phyloP scores from a whole-genome alignment of 1,140 invertebrate genomes.

The Anagrus nilaparvatae region DNA sequence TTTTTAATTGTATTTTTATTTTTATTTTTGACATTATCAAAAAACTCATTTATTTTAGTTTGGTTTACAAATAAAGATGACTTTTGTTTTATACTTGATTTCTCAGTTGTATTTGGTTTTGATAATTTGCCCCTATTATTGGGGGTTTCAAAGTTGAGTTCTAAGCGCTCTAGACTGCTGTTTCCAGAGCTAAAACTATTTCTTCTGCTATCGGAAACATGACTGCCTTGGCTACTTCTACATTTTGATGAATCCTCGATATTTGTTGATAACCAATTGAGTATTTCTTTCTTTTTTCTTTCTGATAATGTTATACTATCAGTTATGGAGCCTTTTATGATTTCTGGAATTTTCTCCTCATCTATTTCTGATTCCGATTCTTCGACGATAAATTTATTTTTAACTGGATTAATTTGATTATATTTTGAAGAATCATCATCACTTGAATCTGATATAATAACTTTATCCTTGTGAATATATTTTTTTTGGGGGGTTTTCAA shows the following conservation, averaged over 20 bases:
- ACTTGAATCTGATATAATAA: conserved; percentile 9
- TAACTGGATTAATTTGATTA: background rate
- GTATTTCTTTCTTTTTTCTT: conserved; percentile 31
- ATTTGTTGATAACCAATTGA: conserved; percentile 32
- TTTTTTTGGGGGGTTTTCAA: background rate
- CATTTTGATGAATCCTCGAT: conserved; percentile 19
- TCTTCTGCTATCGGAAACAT: conserved; percentile 22
- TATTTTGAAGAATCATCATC: conserved; percentile 5
- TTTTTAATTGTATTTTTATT: too few species aligned
- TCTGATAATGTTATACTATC: conserved; percentile 21
- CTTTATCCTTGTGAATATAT: background rate
- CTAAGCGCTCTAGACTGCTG: conserved; percentile 37
- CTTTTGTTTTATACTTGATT: conserved; percentile 1
- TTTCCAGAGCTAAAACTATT: conserved; percentile 31
- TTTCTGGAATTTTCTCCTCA: background rate
- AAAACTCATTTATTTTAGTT: conserved; percentile 8
- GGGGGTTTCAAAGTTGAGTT: conserved; percentile 36
- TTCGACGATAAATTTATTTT: conserved; percentile 8
- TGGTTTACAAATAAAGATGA: conserved; percentile 2
- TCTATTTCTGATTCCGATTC: conserved; percentile 15
- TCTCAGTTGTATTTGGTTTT: conserved; percentile 7
- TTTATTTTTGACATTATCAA: conserved; percentile 4
- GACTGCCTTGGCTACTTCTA: conserved; percentile 24
- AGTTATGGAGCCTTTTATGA: conserved; percentile 11
- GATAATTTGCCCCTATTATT: conserved; percentile 35